phyloP scores from a whole-genome alignment of 2,797 vertebrate species.

The Typhlichthys eigenmanni region DNA sequence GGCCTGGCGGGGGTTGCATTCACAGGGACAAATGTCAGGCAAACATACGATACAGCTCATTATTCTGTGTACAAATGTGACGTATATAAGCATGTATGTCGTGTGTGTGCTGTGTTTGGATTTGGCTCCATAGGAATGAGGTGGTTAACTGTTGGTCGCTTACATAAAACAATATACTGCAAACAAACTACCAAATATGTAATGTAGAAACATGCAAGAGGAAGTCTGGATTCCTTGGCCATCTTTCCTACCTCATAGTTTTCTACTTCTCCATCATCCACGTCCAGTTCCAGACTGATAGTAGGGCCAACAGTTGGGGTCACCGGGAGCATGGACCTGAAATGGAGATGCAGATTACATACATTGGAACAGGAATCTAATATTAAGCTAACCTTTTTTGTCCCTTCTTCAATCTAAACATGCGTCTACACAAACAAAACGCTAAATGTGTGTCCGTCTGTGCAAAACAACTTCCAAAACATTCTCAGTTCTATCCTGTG shows the following conservation, averaged over 20 bases:
- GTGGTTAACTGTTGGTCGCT: no score
- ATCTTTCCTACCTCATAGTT: constrained; percentile 89
- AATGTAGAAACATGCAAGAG: no score
- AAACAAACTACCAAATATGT: no score
- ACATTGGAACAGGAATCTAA: neutral
- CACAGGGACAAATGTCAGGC: neutral
- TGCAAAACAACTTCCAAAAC: no score
- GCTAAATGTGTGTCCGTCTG: no score
- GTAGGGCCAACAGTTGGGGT: constrained; percentile 91
- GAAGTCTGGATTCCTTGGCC: no score
- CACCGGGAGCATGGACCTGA: constrained; percentile 94
- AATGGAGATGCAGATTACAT: constrained; percentile 1
- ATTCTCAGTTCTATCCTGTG: no score
- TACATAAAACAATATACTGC: no score
- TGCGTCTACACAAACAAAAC: no score
- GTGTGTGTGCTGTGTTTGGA: no score
- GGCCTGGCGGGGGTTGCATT: constrained; percentile 72
- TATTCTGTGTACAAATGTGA: neutral
- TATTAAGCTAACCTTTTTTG: neutral
- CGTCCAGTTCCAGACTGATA: constrained; percentile 95
- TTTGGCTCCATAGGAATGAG: neutral
- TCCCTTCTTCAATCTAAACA: no score
- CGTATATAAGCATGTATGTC: neutral
- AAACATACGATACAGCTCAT: neutral
- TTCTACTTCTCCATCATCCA: constrained; percentile 97